These are phyloP conservation scores for Hippocampus guttulatus DNA, from an alignment of 2,113 vertebrate genomes.

Conservation along the genomic window DNA sequence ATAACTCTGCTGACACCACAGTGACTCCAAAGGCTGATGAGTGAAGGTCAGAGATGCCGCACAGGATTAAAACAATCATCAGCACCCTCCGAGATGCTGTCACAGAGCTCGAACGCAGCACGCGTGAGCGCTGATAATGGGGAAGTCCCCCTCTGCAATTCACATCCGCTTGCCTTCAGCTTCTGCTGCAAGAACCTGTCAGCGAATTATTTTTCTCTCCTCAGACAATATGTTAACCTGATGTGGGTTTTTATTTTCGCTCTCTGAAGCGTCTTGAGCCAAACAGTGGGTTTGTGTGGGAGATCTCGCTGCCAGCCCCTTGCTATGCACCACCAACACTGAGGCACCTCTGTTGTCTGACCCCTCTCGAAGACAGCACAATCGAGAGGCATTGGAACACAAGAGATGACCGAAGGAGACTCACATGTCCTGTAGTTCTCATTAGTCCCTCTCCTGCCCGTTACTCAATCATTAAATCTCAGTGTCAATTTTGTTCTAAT, in stretches of 20 bases:
- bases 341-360: slow-evolving; percentile 34
- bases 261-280: background rate
- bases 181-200: slow-evolving; percentile 21
- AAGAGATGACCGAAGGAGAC: slow-evolving; percentile 15
- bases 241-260: background rate
- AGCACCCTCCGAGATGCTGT: slow-evolving; percentile 10
- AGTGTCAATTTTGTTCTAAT: background rate
- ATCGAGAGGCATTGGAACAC: slow-evolving; percentile 17
- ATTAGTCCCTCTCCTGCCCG: slow-evolving; percentile 3
- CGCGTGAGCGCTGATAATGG: slow-evolving; percentile 4
- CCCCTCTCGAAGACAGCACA: slow-evolving; percentile 31
- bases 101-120: slow-evolving; percentile 6
- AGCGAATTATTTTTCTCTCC: slow-evolving; percentile 14
- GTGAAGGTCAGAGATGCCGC: slow-evolving; percentile 26
- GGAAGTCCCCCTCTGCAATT: slow-evolving; percentile 10
- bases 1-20: slow-evolving; percentile 34
- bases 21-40: slow-evolving; percentile 8
- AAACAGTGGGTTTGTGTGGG: slow-evolving; percentile 33
- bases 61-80: slow-evolving; percentile 7
- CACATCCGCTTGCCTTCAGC: slow-evolving; percentile 3
- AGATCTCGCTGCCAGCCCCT: slow-evolving; percentile 18
- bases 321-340: slow-evolving; percentile 5
- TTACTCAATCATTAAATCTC: background rate
- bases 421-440: slow-evolving; percentile 19
- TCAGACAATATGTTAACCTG: slow-evolving; percentile 9